Evolutionary conservation across 2,888 invertebrate genomes (phyloP).

Genomic region (Neria commutata): DNA sequence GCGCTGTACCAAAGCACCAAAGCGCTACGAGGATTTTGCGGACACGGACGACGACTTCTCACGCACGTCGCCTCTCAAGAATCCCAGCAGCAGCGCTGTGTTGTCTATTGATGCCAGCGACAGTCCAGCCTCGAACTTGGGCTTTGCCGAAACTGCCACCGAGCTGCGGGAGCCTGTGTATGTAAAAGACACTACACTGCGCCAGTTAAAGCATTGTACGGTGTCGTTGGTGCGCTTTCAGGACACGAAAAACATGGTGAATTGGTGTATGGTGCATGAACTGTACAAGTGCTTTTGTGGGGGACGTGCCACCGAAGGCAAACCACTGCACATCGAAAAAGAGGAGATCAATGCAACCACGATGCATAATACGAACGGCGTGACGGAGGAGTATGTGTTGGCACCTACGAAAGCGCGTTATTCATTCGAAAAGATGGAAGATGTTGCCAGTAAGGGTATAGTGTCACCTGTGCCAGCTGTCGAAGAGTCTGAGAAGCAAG

Average conservation of each 20-base stretch:
- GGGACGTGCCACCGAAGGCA: constrained; percentile 55
- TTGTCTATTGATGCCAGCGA: constrained; percentile 15
- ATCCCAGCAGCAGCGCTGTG: constrained; percentile 15
- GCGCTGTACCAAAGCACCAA: constrained; percentile 68
- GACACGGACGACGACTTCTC: constrained; percentile 44
- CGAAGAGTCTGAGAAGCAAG: not conserved
- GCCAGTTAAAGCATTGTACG: constrained; percentile 50
- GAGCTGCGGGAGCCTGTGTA: constrained; percentile 38
- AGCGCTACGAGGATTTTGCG: constrained; percentile 66
- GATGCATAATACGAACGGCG: constrained; percentile 32
- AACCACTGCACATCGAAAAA: constrained; percentile 50
- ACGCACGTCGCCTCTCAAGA: constrained; percentile 23
- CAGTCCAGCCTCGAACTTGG: constrained; percentile 3
- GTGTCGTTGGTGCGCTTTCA: constrained; percentile 51
- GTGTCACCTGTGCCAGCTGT: constrained; percentile 8
- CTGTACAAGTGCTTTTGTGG: constrained; percentile 72
- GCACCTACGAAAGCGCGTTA: constrained; percentile 44
- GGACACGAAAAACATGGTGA: constrained; percentile 63
- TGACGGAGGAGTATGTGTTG: constrained; percentile 25
- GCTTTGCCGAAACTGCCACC: constrained; percentile 17
- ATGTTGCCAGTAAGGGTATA: constrained; percentile 22
- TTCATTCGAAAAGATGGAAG: constrained; percentile 53
- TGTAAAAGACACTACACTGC: constrained; percentile 43
- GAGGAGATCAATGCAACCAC: constrained; percentile 36
- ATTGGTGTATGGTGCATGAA: constrained; percentile 72